Evolutionary conservation across 2,888 invertebrate genomes (phyloP).

Genomic region (Lasioglossum pauxillum): DNA sequence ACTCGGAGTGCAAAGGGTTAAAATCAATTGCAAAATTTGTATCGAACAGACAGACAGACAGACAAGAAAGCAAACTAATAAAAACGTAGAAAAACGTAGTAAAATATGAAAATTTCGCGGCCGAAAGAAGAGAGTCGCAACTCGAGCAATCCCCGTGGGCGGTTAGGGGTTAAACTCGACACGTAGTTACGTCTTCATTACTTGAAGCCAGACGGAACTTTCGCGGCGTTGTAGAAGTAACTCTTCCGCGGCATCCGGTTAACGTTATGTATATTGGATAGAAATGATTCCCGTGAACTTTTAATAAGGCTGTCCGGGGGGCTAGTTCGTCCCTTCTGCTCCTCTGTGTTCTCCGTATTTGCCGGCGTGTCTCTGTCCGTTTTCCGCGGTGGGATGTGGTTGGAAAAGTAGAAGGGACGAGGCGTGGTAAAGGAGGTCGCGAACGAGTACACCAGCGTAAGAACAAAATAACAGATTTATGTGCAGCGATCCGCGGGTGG

Average conservation of each 20-base stretch:
- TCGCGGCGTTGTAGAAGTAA: background rate
- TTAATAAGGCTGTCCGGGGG: constrained; percentile 10
- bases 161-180: constrained; percentile 3
- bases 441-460: background rate
- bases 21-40: too few relatives aligned
- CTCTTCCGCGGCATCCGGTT: background rate
- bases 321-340: background rate
- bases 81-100: too few relatives aligned
- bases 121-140: background rate
- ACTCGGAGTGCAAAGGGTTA: too few relatives aligned
- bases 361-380: background rate
- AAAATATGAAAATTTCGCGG: background rate
- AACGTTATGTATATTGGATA: background rate
- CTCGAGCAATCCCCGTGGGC: background rate
- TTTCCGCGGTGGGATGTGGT: background rate
- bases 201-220: background rate
- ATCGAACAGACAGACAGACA: too few relatives aligned
- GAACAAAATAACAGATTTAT: constrained; percentile 26
- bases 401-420: background rate
- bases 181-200: background rate
- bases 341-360: background rate
- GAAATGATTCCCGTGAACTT: constrained; percentile 15
- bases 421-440: background rate
- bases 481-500: background rate
- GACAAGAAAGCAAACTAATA: too few relatives aligned